Conservation (phyloP, 2,888 invertebrate species). For the Tenthredo notha region DNA sequence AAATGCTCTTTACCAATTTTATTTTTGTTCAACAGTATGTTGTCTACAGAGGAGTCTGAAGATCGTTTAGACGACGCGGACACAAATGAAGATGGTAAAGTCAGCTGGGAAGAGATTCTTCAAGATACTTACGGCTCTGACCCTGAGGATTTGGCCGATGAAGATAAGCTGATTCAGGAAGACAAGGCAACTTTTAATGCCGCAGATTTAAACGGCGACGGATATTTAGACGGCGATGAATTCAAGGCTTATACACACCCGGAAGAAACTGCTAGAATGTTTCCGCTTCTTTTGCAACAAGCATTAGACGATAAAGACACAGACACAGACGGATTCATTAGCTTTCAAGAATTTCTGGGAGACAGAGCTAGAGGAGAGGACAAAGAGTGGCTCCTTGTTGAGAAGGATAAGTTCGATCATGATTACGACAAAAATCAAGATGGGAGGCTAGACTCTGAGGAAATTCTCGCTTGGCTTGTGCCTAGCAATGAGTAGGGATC, state of each 20-base stretch:
- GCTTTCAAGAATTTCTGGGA: constrained; percentile 91
- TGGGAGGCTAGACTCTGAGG: constrained; percentile 88
- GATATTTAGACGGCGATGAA: constrained; percentile 86
- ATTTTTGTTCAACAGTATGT: constrained; percentile 81
- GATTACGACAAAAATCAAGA: constrained; percentile 93
- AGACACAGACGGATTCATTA: constrained; percentile 91
- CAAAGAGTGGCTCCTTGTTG: constrained; percentile 86
- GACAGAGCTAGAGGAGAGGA: constrained; percentile 84
- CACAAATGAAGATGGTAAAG: constrained; percentile 87
- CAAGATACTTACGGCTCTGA: constrained; percentile 92
- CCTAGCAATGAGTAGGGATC: constrained; percentile 91
- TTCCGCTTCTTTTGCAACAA: constrained; percentile 88
- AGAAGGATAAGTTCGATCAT: constrained; percentile 91
- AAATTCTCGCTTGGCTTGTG: constrained; percentile 94
- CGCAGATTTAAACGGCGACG: constrained; percentile 92
- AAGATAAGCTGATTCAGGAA: constrained; percentile 84
- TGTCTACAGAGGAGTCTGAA: constrained; percentile 92
- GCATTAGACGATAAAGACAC: constrained; percentile 92
- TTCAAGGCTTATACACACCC: constrained; percentile 95
- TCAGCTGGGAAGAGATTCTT: constrained; percentile 96
- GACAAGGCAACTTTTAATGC: constrained; percentile 92
- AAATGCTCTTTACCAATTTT: background rate
- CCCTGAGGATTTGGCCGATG: constrained; percentile 79
- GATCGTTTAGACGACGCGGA: constrained; percentile 94
- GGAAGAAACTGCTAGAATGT: constrained; percentile 95